Conservation (phyloP, 1,140 invertebrate species). For the Lanistes nyassanus region DNA sequence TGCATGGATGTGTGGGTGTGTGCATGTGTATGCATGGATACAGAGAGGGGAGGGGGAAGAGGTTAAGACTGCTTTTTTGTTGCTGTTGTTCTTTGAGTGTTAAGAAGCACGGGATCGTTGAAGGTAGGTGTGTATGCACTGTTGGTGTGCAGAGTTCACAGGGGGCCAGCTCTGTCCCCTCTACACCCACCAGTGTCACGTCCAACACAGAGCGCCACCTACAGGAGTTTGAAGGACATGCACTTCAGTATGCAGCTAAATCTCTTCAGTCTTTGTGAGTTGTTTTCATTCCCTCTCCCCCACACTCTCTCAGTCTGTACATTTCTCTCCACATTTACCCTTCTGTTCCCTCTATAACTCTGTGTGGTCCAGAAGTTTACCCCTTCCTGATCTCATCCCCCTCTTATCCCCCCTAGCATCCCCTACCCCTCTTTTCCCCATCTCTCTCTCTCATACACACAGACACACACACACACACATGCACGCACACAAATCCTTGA, state of each 20-base stretch:
- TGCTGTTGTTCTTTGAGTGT: neutral
- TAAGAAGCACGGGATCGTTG: neutral
- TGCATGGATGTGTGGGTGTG: neutral
- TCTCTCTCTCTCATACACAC: too few species aligned
- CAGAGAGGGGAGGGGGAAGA: neutral
- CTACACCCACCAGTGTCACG: slow-evolving; percentile 52
- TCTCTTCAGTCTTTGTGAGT: slow-evolving; percentile 62
- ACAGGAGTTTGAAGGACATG: slow-evolving; percentile 62
- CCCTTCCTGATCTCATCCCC: too few species aligned
- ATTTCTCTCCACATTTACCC: too few species aligned
- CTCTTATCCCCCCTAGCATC: too few species aligned
- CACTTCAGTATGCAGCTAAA: slow-evolving; percentile 60
- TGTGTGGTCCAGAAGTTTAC: too few species aligned
- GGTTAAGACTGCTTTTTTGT: neutral
- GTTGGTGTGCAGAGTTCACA: slow-evolving; percentile 47
- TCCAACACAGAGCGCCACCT: slow-evolving; percentile 57
- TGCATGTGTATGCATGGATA: neutral
- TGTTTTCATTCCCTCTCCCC: neutral
- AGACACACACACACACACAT: too few species aligned
- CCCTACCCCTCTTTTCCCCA: too few species aligned
- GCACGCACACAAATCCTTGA: too few species aligned
- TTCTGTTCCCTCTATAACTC: too few species aligned
- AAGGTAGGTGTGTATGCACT: neutral
- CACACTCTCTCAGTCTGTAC: neutral
- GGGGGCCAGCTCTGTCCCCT: slow-evolving; percentile 44